Evolutionary conservation across 2,888 invertebrate species (phyloP).

Genomic region (Aleiodes leptofemur): DNA sequence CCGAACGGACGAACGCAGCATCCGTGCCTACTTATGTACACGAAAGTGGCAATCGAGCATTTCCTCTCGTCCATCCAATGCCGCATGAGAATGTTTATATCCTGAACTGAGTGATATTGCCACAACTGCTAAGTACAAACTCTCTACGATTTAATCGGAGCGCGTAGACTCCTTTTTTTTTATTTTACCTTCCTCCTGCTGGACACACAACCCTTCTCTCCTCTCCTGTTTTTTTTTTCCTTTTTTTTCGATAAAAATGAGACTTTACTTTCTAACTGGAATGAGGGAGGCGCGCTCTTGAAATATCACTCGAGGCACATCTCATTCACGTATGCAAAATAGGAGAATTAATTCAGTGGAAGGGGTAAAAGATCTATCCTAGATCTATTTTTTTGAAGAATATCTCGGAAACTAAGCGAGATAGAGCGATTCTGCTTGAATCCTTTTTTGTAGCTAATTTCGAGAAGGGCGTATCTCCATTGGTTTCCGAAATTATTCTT

Average conservation of each 20-base stretch:
- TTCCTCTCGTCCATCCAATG: slow-evolving; percentile 51
- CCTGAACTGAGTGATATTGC: slow-evolving; percentile 23
- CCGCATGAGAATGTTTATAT: slow-evolving; percentile 33
- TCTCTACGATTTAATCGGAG: slow-evolving; percentile 57
- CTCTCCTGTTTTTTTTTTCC: neutral
- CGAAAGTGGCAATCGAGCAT: slow-evolving; percentile 57
- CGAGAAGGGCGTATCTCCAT: too few relatives aligned
- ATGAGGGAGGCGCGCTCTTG: slow-evolving; percentile 1
- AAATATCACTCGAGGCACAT: neutral
- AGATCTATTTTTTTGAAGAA: too few relatives aligned
- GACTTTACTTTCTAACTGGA: slow-evolving; percentile 54
- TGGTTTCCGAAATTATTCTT: too few relatives aligned
- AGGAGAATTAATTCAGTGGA: neutral
- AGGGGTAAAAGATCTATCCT: neutral
- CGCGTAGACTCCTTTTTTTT: slow-evolving; percentile 45
- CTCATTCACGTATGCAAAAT: slow-evolving; percentile 6
- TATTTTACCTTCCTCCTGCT: slow-evolving; percentile 45
- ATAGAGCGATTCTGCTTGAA: too few relatives aligned
- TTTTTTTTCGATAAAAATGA: slow-evolving; percentile 9
- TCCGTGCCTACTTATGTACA: slow-evolving; percentile 58
- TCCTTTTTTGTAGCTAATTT: too few relatives aligned
- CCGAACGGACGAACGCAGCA: slow-evolving; percentile 56
- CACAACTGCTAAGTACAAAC: slow-evolving; percentile 33
- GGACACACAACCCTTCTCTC: slow-evolving; percentile 42
- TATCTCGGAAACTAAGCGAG: too few relatives aligned